Percentiles rank a stretch among this genome's conserved stretches.
Evolutionary conservation across 1,140 invertebrate genomes (phyloP).

Genomic region (Bombus huntii): DNA sequence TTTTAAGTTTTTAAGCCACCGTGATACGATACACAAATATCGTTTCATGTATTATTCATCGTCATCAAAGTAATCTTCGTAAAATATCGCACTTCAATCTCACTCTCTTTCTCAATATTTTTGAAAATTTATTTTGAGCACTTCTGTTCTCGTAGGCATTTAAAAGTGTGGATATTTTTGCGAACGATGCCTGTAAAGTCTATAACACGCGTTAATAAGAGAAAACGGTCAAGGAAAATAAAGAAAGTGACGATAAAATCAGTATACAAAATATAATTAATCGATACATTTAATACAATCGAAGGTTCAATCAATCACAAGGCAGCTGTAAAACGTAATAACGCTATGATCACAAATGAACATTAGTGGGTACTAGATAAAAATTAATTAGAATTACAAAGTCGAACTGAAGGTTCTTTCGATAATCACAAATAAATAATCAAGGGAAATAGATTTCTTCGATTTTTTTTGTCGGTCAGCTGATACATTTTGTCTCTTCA

Average conservation of each 20-base stretch:
- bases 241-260: not conserved
- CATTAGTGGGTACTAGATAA: not conserved
- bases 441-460: not conserved
- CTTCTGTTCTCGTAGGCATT: no score
- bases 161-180: no score
- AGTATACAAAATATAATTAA: conserved; percentile 30
- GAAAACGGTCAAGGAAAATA: not conserved
- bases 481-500: no score
- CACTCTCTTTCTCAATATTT: no score
- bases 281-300: conserved; percentile 30
- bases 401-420: not conserved
- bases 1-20: no score
- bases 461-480: not conserved
- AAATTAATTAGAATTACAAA: not conserved
- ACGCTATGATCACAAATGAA: conserved; percentile 32
- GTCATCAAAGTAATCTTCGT: no score
- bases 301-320: conserved; percentile 29
- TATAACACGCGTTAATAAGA: not conserved
- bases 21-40: no score
- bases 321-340: conserved; percentile 23
- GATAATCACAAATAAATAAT: conserved; percentile 14
- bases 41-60: no score
- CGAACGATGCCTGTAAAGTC: not conserved
- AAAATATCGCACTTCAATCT: no score
- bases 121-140: no score